Base-by-base conservation (phyloP, 1,140 invertebrate genomes). In the Galleria mellonella region DNA sequence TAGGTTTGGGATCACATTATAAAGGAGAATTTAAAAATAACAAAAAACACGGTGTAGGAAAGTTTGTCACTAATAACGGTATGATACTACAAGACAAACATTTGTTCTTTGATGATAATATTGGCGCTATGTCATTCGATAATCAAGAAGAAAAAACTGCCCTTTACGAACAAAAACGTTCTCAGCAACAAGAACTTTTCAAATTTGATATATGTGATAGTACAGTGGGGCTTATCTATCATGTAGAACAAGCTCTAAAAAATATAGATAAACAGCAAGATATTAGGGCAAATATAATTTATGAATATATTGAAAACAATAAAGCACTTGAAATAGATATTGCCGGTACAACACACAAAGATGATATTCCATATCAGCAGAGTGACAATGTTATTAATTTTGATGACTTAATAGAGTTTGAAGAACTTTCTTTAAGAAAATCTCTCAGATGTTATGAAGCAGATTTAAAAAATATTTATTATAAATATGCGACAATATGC, bases 1-100 rank as follows among this genome's bases (percentile, higher is more conserved):
- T 83, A 5, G 78, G 83, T 23, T 76, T 85, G 36, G 87, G 89
- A 2, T 83, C 87, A 0, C 85, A 75, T 59, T 87, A 89, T 50
- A 86, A 74, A 38, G 89, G 89, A 9, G 65, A 83, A 28, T 91
- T 88, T 68, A 72, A 77, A 47, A 63, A 87, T 33, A 87, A 90
- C 58, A 81, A 86, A 41, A 90, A 90, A 60, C 69, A 89, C 44
- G 89, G 90, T 1, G 49, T 65, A 10, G 89, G 89, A 12, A 75
- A 77, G 28, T 66, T 90, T 44, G 72, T 89, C 11, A 88, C 88
- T 39, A 87, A 87, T 49, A 88, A 88, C 50, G 89, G 89, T 9
- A 62, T 77, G n/a, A 78, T 82, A 9, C 51, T 88, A 2, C 62
- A 88, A 51, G 55, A 72, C 35, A 78, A 87, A 64, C 65, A 78